phyloP scores from a whole-genome alignment of 2,888 invertebrate species.

The Stenoptilia bipunctidactyla region DNA sequence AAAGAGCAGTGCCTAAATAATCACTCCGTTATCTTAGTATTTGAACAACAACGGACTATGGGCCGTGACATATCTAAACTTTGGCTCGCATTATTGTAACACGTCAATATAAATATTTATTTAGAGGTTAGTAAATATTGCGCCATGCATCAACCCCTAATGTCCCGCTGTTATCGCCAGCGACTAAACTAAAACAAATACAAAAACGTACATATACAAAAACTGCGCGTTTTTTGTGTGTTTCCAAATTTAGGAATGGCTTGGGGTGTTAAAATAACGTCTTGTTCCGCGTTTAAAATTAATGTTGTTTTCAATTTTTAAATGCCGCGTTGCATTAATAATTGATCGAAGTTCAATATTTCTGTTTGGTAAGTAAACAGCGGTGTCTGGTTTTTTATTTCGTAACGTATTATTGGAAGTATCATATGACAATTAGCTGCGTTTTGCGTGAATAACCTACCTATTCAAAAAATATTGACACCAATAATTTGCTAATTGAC shows the following conservation, averaged over 20 bases:
- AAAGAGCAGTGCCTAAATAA: no score
- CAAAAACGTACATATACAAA: constrained; percentile 41
- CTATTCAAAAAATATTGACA: no score
- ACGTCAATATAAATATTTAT: background rate
- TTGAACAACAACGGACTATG: background rate
- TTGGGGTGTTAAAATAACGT: constrained; percentile 51
- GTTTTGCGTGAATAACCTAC: no score
- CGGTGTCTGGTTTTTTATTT: constrained; percentile 1
- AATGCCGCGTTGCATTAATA: background rate
- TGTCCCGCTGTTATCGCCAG: constrained; percentile 27
- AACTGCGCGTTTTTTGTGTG: constrained; percentile 43
- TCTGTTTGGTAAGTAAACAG: background rate
- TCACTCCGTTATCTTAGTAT: background rate
- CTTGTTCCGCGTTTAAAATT: constrained; percentile 6
- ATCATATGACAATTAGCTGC: no score
- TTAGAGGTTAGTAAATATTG: background rate
- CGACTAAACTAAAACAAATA: constrained; percentile 42
- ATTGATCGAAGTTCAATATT: background rate
- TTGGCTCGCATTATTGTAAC: background rate
- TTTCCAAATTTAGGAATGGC: constrained; percentile 32
- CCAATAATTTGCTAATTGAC: no score
- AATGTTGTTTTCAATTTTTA: background rate
- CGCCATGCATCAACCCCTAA: constrained; percentile 5
- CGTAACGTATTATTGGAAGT: no score
- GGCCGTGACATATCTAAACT: background rate